Evolutionary conservation across 2,888 invertebrate genomes (phyloP).

Genomic region (Zygothrica quintamaculata): DNA sequence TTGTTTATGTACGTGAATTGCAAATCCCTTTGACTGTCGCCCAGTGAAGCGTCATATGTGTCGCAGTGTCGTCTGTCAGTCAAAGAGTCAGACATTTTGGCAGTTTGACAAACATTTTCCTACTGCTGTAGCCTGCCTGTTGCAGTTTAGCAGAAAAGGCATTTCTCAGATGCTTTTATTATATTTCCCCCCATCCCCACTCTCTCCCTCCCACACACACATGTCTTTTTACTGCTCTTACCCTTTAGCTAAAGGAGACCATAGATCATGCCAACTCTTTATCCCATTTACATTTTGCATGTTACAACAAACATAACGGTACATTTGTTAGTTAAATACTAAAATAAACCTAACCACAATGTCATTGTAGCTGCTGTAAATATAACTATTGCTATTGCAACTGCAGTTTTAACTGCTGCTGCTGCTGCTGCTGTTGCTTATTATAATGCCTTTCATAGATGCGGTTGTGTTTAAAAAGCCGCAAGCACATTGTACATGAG

Average conservation of each 20-base stretch:
- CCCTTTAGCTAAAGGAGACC: background rate
- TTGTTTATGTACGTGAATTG: constrained; percentile 73
- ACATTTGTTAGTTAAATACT: constrained; percentile 49
- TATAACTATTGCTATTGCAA: constrained; percentile 6
- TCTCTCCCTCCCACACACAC: background rate
- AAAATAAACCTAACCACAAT: constrained; percentile 53
- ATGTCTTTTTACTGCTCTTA: background rate
- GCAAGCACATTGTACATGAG: constrained; percentile 48
- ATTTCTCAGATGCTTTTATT: constrained; percentile 49
- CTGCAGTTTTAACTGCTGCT: constrained; percentile 13
- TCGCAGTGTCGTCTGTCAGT: constrained; percentile 18
- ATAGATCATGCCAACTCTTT: constrained; percentile 32
- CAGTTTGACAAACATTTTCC: constrained; percentile 68
- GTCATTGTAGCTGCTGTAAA: constrained; percentile 34
- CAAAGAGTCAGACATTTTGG: constrained; percentile 58
- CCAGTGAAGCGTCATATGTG: constrained; percentile 16
- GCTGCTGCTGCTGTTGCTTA: constrained; percentile 28
- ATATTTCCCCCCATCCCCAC: constrained; percentile 4
- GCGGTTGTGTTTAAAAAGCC: constrained; percentile 61
- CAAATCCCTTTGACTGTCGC: constrained; percentile 57
- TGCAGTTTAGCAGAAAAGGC: constrained; percentile 42
- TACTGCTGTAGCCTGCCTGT: no score
- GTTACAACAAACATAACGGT: constrained; percentile 30
- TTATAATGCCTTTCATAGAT: constrained; percentile 60
- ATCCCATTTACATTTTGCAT: constrained; percentile 22